Evolutionary conservation across 35 echinoderm and acorn worm genomes (phyloP).

Genomic region (Diadema setosum): DNA sequence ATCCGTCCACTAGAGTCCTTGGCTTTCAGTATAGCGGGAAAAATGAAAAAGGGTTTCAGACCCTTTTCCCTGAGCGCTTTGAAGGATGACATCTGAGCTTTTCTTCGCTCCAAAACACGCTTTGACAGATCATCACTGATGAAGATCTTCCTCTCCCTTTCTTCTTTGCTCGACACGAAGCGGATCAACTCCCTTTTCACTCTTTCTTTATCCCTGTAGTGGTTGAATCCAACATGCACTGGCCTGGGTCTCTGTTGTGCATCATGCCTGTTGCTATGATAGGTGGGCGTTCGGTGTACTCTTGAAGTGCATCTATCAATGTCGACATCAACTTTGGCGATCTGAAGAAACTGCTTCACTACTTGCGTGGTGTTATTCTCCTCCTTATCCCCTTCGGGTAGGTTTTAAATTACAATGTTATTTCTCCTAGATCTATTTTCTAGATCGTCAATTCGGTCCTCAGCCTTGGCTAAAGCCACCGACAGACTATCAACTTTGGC

Average conservation of each 20-base stretch:
- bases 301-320: background rate
- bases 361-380: no score
- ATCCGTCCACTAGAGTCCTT: background rate
- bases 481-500: no score
- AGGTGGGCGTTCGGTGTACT: background rate
- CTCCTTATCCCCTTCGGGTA: no score
- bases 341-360: background rate
- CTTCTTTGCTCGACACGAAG: background rate
- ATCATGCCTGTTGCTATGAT: background rate
- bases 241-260: background rate
- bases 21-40: background rate
- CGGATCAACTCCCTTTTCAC: background rate
- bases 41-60: background rate
- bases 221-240: background rate
- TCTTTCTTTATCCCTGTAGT: background rate
- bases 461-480: no score
- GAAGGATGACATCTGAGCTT: background rate
- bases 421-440: no score
- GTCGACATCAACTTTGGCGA: background rate
- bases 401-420: no score
- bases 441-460: no score
- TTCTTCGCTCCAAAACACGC: background rate
- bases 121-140: background rate
- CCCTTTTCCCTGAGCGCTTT: background rate
- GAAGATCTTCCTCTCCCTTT: background rate